Percentiles rank a stretch among this genome's conserved stretches.
Conservation (phyloP, 2,888 invertebrate genomes). For the Syrista parreyssii region DNA sequence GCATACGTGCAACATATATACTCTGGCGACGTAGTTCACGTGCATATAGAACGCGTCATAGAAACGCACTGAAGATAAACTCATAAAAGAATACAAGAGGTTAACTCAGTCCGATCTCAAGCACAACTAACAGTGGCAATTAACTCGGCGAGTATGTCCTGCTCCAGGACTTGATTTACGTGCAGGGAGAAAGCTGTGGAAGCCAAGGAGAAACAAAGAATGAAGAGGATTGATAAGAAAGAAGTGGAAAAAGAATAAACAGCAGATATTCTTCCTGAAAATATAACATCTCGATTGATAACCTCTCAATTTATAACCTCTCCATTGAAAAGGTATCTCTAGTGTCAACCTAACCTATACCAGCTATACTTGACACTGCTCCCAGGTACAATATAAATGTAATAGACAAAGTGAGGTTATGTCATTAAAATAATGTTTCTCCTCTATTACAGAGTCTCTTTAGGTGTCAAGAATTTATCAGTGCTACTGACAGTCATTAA, state of each 20-base stretch:
- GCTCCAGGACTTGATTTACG: not conserved
- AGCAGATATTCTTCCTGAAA: not conserved
- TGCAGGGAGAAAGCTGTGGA: not conserved
- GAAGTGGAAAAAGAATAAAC: not conserved
- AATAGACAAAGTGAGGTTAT: not conserved
- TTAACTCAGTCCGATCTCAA: conserved; percentile 6
- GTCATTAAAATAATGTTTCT: not conserved
- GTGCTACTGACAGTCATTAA: conserved; percentile 59
- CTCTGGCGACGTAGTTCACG: not conserved
- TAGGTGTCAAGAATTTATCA: conserved; percentile 44
- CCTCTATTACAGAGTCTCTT: not conserved
- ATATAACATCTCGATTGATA: not conserved
- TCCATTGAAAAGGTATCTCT: not conserved
- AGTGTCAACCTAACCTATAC: not conserved
- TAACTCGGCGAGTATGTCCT: conserved; percentile 31
- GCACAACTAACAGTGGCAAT: conserved; percentile 28
- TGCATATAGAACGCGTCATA: not conserved
- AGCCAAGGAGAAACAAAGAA: not conserved
- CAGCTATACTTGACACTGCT: not conserved
- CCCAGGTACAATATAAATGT: not conserved
- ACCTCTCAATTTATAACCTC: not conserved
- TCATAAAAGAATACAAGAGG: not conserved
- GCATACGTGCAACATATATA: not conserved
- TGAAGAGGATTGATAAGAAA: not conserved
- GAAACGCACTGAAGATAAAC: conserved; percentile 1